These are phyloP conservation scores for Phalacrocorax carbo DNA, from an alignment of 2,113 vertebrate species.

Conservation along the genomic window DNA sequence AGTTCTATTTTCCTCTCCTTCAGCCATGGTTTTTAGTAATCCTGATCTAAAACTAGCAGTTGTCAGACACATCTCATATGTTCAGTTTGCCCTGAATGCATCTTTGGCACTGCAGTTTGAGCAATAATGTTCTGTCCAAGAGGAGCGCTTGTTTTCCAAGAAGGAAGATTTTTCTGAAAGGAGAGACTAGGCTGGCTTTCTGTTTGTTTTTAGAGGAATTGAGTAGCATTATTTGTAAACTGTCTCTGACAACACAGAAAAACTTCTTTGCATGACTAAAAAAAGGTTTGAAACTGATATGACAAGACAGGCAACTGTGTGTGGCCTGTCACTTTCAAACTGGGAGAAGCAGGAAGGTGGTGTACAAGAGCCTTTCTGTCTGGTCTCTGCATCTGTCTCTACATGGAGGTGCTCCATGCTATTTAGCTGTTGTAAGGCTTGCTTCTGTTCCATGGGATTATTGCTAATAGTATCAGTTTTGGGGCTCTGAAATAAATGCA, in stretches of 20 bases:
- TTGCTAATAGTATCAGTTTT: background rate
- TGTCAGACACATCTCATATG: background rate
- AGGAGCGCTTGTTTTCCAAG: background rate
- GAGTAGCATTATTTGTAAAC: background rate
- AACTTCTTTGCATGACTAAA: background rate
- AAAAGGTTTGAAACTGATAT: background rate
- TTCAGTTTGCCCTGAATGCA: background rate
- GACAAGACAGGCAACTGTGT: background rate
- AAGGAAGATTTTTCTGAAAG: background rate
- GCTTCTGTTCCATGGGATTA: background rate
- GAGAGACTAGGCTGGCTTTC: background rate
- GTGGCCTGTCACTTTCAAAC: background rate
- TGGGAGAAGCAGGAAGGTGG: background rate
- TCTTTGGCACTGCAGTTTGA: background rate
- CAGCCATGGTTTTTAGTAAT: background rate
- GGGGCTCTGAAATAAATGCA: background rate
- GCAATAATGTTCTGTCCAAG: background rate
- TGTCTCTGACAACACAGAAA: background rate
- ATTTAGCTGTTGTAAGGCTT: background rate
- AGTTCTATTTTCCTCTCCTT: background rate
- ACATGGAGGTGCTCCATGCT: rapidly evolving
- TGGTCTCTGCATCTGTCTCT: background rate
- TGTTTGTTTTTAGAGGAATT: background rate
- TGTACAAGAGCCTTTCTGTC: background rate
- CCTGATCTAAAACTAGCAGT: background rate